Evolutionary conservation across 2,113 vertebrate genomes (phyloP), one percentile per base, ranked within the genome.

Genomic region (Corydoras maculifer): DNA sequence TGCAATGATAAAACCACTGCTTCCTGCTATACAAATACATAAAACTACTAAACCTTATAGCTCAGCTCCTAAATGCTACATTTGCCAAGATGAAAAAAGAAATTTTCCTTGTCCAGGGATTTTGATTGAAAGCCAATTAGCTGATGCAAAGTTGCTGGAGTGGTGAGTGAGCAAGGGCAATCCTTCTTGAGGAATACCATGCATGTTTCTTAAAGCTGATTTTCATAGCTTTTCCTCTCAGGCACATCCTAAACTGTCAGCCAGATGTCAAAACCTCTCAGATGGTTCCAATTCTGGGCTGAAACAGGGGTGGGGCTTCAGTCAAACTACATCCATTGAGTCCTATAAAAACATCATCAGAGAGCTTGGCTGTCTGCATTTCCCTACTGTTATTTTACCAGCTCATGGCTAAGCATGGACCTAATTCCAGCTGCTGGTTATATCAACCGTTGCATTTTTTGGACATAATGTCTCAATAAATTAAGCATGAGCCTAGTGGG

Each of bases 171-270:
- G 57, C 62, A 18, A 51, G 9, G 29, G 10, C 65, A 65, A 70
- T 74, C 72, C 75, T 70, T 66, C 70, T 73, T 75, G 31, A 59
- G 43, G 75, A 75, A 84, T 85, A 69, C 84, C 74, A 32, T 64
- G 74, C 84, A 87, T 86, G 82, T 83, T 87, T 87, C 77, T 66
- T 49, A 82, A 81, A 82, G 58, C 74, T 62, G 64, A 83, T 63
- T 82, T 87, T 87, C 79, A 85, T 78, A 79, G 83, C 72, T 72
- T 83, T 76, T 72, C 72, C 72, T 74, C 58, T 72, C 62, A 75
- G 78, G 78, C 72, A 76, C 76, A 76, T 79, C 81, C 79, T 80
- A 62, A 74, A 77, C 82, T 82, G 61, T 61, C 48, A 66, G 61
- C 75, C 75, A 82, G 84, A 86, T 80, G 78, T 77, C 53, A 71